Base-by-base conservation (phyloP, 2,888 invertebrate species). In the Cantharis rufa region DNA sequence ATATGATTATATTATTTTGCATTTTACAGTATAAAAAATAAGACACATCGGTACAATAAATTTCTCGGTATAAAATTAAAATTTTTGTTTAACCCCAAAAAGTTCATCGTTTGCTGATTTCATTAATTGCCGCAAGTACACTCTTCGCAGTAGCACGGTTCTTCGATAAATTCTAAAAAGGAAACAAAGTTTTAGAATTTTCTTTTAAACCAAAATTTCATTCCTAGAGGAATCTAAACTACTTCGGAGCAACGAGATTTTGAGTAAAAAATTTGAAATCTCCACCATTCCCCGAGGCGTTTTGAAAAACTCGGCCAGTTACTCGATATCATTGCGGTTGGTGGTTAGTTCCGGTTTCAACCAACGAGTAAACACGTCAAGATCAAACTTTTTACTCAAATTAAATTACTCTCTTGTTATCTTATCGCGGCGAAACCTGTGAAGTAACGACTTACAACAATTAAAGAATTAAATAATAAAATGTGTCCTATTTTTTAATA, bases 151-250 rank as follows among this genome's bases (percentile, higher is more conserved):
- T 69, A 69, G 66, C 76, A 76, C 13, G 24, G 62, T 27, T 63
- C 76, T 24, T 69, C 69, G n/a, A n/a, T 21, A 15, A 63, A 62
- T 69, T 73, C 77, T 77, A 77, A 69, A 77, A 77, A 73, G 71
- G 68, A 77, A 77, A 71, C 62, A 77, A 71, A 32, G 70, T 16
- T 15, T 71, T 62, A 66, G 64, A 21, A 66, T 24, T 24, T 18
- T 21, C n/a, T 66, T 66, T 66, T 66, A 66, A 21, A 66, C 18
- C 24, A 21, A 66, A 66, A 66, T 66, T 21, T 66, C 7, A n/a
- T 66, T 24, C 64, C 64, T 7, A 66, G 18, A 18, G 64, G 24
- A 66, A 24, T 24, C 64, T 66, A 48, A n/a, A 48, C 48, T 48
- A 48, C 48, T 48, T n/a, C n/a, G 5, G n/a, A 48, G 48, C 9